Base-by-base conservation (phyloP, 2,113 vertebrate genomes). In the Hymenochirus boettgeri region DNA sequence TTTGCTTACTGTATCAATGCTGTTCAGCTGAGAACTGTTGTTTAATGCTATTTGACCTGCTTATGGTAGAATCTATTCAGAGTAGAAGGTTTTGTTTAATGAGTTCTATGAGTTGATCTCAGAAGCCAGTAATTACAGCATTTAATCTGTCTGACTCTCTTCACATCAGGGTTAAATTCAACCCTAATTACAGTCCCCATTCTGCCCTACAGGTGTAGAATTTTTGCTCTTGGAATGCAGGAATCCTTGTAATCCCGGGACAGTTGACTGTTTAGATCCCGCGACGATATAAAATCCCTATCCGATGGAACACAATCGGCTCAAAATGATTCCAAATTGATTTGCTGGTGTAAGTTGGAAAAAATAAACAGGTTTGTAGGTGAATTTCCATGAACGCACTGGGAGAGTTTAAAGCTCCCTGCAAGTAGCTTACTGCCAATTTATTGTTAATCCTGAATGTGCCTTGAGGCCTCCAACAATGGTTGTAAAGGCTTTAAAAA, bases 341-440 rank as follows among this genome's bases (percentile, higher is more conserved):
- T 29, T 3, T 35, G 56, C 42, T 51, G 37, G 27, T 8, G 23
- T 10, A 31, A 52, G 22, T 37, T 50, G 46, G 50, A 17, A n/a
- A 22, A 57, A 59, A 67, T 67, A 67, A 67, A 59, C 64, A 59
- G 26, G 55, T 52, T 37, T 58, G 48, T 35, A 29, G 51, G 22
- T 59, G 17, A 11, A 50, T 58, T 67, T 67, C 64, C 64, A 59
- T 59, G 59, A 67, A 67, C 56, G 51, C 54, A 59, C 19, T 37
- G 39, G 24, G 27, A 9, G 33, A 15, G 27, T 65, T 59, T 58
- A 25, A 31, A 42, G 29, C 17, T 26, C 56, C 11, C 29, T 27
- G 26, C 45, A 52, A 58, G 26, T 46, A 50, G 27, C 18, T 19
- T 22, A 51, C 33, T 23, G 46, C 22, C n/a, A 45, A 58, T 37